phyloP scores from a whole-genome alignment of 2,888 invertebrate species.

The Elmis aenea region DNA sequence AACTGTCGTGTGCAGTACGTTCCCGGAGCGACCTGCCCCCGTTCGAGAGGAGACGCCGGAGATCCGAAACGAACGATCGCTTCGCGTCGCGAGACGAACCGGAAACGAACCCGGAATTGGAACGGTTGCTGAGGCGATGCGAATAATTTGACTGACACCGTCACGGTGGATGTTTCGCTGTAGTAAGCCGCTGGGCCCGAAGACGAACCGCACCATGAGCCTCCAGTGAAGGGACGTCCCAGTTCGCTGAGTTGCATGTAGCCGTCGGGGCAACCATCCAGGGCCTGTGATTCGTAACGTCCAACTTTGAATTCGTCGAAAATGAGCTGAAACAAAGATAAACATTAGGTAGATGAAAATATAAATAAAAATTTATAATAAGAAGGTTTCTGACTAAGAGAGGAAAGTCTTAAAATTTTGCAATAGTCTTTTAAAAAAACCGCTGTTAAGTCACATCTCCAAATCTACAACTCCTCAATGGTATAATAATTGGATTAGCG shows the following conservation, averaged over 20 bases:
- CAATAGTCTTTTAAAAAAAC: too few species aligned
- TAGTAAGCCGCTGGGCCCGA: slow-evolving; percentile 79
- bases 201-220: slow-evolving; percentile 84
- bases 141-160: slow-evolving; percentile 76
- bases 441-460: too few species aligned
- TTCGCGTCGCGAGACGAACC: slow-evolving; percentile 75
- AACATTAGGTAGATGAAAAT: neutral
- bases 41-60: slow-evolving; percentile 69
- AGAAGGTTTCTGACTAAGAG: neutral
- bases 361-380: neutral
- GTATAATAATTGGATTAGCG: slow-evolving; percentile 25
- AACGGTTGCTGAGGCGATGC: slow-evolving; percentile 71
- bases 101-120: slow-evolving; percentile 73
- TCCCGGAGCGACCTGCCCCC: slow-evolving; percentile 71
- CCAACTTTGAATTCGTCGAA: slow-evolving; percentile 88
- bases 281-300: slow-evolving; percentile 67
- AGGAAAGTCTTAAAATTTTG: too few species aligned
- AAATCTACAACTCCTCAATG: too few species aligned
- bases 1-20: slow-evolving; percentile 67
- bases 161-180: slow-evolving; percentile 86
- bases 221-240: slow-evolving; percentile 81
- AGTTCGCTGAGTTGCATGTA: slow-evolving; percentile 84
- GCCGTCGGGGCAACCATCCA: slow-evolving; percentile 80
- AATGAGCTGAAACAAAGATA: slow-evolving; percentile 59
- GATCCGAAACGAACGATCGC: slow-evolving; percentile 76